phyloP scores from a whole-genome alignment of 2,888 invertebrate genomes.

The Stomorhina lunata region DNA sequence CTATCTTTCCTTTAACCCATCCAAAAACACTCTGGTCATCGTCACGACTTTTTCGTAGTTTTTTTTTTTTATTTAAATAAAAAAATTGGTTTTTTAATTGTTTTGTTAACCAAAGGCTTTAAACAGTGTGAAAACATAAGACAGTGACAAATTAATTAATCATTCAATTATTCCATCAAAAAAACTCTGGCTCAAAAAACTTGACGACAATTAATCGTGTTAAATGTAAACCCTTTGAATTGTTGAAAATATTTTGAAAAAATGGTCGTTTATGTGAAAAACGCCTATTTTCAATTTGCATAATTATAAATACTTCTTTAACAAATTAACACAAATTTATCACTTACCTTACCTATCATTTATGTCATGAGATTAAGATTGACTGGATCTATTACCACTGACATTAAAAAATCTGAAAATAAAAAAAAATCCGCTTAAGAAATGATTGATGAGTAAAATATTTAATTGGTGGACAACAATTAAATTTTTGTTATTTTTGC shows the following conservation, averaged over 20 bases:
- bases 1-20: neutral
- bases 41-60: neutral
- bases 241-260: neutral
- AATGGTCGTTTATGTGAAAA: neutral
- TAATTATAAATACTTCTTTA: constrained; percentile 5
- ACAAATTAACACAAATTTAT: no score
- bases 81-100: constrained; percentile 44
- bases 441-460: no score
- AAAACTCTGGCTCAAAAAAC: neutral
- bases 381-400: no score
- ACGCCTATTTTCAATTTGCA: constrained; percentile 6
- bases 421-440: no score
- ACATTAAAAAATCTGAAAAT: no score
- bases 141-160: constrained; percentile 61
- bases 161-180: constrained; percentile 49
- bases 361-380: no score
- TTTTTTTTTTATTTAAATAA: constrained; percentile 11
- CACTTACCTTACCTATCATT: no score
- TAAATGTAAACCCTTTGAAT: neutral
- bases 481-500: no score
- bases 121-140: constrained; percentile 9
- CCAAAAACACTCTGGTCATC: no score
- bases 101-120: constrained; percentile 50
- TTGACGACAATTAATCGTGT: constrained; percentile 3
- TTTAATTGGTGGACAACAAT: no score